These are phyloP conservation scores for Apostichopus californicus DNA, from an alignment of 35 echinoderm and acorn worm genomes.

Conservation along the genomic window DNA sequence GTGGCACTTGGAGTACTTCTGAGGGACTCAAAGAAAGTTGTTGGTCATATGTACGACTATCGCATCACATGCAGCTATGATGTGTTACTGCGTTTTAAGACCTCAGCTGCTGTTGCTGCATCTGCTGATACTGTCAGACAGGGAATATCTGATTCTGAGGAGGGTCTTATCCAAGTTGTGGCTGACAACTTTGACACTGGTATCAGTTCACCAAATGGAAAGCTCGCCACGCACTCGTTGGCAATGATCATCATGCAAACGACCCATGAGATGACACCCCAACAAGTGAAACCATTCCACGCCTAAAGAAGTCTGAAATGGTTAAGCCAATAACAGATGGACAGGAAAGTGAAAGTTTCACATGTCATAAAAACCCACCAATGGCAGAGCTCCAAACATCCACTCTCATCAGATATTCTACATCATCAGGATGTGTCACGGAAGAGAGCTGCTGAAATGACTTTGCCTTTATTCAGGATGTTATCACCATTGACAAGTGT, in stretches of 20 bases:
- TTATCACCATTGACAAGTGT: constrained; percentile 15
- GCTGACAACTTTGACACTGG: constrained; percentile 78
- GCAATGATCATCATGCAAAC: constrained; percentile 66
- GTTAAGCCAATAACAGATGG: no score
- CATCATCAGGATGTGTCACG: constrained; percentile 35
- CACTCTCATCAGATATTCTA: constrained; percentile 33
- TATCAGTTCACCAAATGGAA: constrained; percentile 67
- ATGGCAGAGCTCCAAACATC: no score
- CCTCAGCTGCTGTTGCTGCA: constrained; percentile 35
- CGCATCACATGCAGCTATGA: constrained; percentile 71
- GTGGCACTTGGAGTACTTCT: constrained; percentile 56
- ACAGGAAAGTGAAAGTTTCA: no score
- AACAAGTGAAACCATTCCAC: no score
- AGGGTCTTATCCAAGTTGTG: constrained; percentile 65
- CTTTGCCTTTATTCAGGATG: constrained; percentile 57
- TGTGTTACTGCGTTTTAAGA: constrained; percentile 54
- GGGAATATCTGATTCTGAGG: constrained; percentile 25
- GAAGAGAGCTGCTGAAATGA: constrained; percentile 52
- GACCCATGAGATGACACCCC: not conserved
- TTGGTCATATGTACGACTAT: constrained; percentile 55
- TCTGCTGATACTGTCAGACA: constrained; percentile 18
- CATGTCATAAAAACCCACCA: no score
- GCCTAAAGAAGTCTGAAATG: no score
- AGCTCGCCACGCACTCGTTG: constrained; percentile 64
- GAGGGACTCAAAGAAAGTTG: constrained; percentile 27